A percentile compares a stretch with the other conserved stretches of the same genome.
Conservation (phyloP, 2,888 invertebrate species). For the Tetranychus truncatus region DNA sequence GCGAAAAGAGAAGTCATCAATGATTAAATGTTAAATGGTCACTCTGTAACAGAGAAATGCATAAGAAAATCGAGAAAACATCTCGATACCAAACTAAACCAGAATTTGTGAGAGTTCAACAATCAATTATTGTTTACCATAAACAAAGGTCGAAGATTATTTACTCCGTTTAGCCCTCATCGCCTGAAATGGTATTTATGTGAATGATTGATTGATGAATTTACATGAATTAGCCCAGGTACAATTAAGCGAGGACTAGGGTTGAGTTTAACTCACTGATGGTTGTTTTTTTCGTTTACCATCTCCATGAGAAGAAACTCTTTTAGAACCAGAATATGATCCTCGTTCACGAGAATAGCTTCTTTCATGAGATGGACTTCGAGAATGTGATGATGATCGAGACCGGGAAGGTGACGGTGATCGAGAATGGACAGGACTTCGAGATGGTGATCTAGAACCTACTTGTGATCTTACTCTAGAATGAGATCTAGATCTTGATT, state of each 20-base stretch:
- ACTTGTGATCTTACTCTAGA: neutral
- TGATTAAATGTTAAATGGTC: too few relatives aligned
- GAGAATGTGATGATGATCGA: neutral
- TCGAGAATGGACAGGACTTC: neutral
- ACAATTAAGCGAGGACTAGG: neutral
- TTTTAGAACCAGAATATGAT: neutral
- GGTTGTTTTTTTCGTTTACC: constrained; percentile 6
- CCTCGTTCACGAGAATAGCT: neutral
- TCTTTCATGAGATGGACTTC: neutral
- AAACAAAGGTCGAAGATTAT: too few relatives aligned
- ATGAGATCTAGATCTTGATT: neutral
- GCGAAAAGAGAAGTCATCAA: too few relatives aligned
- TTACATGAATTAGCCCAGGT: too few relatives aligned
- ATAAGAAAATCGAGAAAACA: too few relatives aligned
- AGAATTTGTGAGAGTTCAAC: too few relatives aligned
- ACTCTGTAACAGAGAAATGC: too few relatives aligned
- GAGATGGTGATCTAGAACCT: neutral
- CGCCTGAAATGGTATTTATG: too few relatives aligned
- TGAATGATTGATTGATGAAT: too few relatives aligned
- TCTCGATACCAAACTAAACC: too few relatives aligned
- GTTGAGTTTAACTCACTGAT: constrained; percentile 7
- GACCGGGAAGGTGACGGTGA: neutral
- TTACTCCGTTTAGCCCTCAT: too few relatives aligned
- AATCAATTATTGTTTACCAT: too few relatives aligned
- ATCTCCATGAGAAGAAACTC: neutral